Evolutionary conservation across 2,113 vertebrate genomes (phyloP).

Genomic region (Notarius quadriscutis): DNA sequence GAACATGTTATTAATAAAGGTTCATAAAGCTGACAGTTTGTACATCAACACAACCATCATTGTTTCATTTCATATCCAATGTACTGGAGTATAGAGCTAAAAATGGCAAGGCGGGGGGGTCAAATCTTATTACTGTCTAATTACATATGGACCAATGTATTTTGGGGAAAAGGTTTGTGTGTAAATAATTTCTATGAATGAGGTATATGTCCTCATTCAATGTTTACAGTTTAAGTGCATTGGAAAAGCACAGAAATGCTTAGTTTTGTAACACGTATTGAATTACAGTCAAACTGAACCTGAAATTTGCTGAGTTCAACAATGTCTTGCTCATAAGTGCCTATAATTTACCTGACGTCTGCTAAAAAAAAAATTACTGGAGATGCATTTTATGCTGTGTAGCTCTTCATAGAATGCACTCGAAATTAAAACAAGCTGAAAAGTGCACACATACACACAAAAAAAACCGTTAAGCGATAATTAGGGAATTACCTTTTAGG

Average conservation of each 20-base stretch:
- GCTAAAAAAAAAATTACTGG: background rate
- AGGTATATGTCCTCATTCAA: background rate
- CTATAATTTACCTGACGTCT: background rate
- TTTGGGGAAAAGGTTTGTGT: background rate
- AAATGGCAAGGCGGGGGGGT: background rate
- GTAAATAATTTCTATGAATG: background rate
- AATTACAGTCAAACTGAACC: background rate
- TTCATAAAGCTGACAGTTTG: background rate
- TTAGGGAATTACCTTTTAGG: background rate
- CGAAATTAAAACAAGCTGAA: background rate
- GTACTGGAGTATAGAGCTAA: background rate
- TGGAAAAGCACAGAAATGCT: background rate
- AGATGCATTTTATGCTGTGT: background rate
- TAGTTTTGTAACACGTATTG: background rate
- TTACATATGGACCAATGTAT: background rate
- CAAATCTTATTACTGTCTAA: background rate
- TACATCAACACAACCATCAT: background rate
- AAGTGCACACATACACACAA: background rate
- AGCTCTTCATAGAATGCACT: background rate
- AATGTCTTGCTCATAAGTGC: background rate
- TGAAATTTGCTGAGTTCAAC: conserved; percentile 2
- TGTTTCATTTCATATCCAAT: conserved; percentile 5
- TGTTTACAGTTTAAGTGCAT: conserved; percentile 17
- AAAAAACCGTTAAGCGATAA: background rate
- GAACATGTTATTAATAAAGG: background rate